Conservation (phyloP, 2,888 invertebrate species). For the Ephialtes manifestator region DNA sequence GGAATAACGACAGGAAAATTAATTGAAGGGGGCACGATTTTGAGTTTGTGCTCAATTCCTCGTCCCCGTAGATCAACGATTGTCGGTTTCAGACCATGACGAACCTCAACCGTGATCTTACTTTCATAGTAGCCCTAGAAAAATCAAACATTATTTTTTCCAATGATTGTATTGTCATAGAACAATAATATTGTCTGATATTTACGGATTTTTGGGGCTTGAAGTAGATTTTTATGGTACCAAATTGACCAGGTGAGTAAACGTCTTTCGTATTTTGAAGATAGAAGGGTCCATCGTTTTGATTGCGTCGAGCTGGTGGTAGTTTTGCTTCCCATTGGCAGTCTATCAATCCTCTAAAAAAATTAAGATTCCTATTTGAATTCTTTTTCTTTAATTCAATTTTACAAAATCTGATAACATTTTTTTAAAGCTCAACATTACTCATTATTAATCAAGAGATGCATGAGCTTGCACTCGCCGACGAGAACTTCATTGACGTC, state of each 20-base stretch:
- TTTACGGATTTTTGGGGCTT: constrained; percentile 87
- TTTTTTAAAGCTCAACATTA: constrained; percentile 73
- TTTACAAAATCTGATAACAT: not conserved
- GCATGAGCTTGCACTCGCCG: constrained; percentile 88
- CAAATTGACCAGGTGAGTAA: constrained; percentile 87
- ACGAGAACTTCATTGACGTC: constrained; percentile 88
- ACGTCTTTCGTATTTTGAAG: constrained; percentile 81
- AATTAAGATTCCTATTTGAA: not conserved
- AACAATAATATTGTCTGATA: not conserved
- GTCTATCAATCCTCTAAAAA: constrained; percentile 87
- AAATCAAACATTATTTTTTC: not conserved
- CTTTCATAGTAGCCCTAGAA: constrained; percentile 83
- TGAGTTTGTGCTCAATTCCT: constrained; percentile 87
- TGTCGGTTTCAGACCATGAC: constrained; percentile 87
- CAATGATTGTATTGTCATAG: not conserved
- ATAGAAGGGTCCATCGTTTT: constrained; percentile 73
- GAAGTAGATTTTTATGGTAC: constrained; percentile 88
- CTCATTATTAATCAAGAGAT: constrained; percentile 88
- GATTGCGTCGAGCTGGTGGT: constrained; percentile 63
- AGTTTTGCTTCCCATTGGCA: constrained; percentile 87
- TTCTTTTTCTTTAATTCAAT: not conserved
- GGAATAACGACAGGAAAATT: constrained; percentile 89
- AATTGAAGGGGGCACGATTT: constrained; percentile 87
- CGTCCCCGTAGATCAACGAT: constrained; percentile 87
- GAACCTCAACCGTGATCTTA: constrained; percentile 84